A percentile compares a stretch with the other conserved stretches of the same genome.
These are phyloP conservation scores for Corvus moneduloides DNA, from an alignment of 2,113 vertebrate species.

Conservation along the genomic window DNA sequence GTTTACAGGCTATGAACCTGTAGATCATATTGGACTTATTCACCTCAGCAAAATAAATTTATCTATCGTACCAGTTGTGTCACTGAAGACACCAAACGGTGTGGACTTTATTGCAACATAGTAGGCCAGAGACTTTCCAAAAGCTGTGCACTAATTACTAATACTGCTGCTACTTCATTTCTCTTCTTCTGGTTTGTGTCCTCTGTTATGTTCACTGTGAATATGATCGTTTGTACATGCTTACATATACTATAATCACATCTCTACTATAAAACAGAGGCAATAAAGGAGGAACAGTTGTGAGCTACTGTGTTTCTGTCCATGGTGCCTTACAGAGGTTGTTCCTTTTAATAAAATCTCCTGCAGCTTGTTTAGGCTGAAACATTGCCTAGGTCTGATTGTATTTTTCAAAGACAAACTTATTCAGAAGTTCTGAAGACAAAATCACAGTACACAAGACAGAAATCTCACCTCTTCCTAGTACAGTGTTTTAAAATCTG, in stretches of 20 bases:
- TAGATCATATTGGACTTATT: background rate
- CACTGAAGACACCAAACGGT: fast-evolving
- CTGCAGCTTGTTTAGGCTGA: background rate
- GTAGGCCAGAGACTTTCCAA: background rate
- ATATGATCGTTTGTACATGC: background rate
- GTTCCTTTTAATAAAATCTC: background rate
- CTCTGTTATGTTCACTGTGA: background rate
- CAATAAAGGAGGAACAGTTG: background rate
- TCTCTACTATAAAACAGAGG: background rate
- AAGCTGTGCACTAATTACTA: background rate
- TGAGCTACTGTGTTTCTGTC: background rate
- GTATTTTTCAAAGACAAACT: background rate
- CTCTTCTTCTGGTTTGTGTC: background rate
- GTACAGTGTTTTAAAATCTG: background rate
- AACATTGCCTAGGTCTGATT: background rate
- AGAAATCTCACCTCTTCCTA: background rate
- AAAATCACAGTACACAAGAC: background rate
- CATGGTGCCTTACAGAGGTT: background rate
- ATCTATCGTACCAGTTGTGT: background rate
- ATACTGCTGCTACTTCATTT: background rate
- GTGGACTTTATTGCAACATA: background rate
- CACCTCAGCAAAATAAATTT: background rate
- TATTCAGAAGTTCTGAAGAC: background rate
- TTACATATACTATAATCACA: background rate
- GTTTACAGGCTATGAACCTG: background rate